Base-by-base conservation (phyloP, 2,113 vertebrate species). In the Planiliza haematocheilus region DNA sequence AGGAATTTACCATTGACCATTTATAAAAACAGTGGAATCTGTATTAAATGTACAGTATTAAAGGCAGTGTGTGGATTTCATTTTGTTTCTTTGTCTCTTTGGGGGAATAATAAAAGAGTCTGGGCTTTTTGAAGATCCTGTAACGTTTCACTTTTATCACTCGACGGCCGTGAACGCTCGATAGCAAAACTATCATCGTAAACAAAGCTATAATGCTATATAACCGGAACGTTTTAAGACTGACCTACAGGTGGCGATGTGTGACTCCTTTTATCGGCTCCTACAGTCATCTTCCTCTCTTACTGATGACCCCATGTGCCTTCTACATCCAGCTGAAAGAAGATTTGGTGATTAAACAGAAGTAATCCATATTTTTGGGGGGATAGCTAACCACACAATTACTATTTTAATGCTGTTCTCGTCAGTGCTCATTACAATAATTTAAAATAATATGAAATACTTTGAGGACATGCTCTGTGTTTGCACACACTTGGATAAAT, bases 31-130 rank as follows among this genome's bases (percentile, higher is more conserved):
- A 72, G 18, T 68, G 76, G 69, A 74, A 72, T 85, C 74, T 91
- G 82, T 89, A 87, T 82, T 85, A 82, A 85, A 79, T 90, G 89
- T 91, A 88, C 88, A 91, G 83, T 88, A 88, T 90, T 90, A 89
- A 92, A 90, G 79, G 69, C 76, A 77, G 59, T 69, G 80, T 79
- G 79, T 91, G 82, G 70, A 80, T 83, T 89, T 86, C 10, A 3
- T 1, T 41, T 81, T 13, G 6, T 65, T 66, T 79, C 11, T 62
- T 83, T 71, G 36, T 79, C 7, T 72, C 13, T 61, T 12, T 38
- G 24, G 42, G 18, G 6, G 51, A 74, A 61, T 43, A 14, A 64
- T 51, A 70, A 10, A 7, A 57, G 1, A 17, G 24, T 63, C 64
- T 52, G 7, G 12, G 45, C 34, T 34, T 7, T 2, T 48, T 66